A percentile compares a stretch with the other conserved stretches of the same genome.
phyloP scores from a whole-genome alignment of 2,797 vertebrate species.

The Galagoides demidoff region DNA sequence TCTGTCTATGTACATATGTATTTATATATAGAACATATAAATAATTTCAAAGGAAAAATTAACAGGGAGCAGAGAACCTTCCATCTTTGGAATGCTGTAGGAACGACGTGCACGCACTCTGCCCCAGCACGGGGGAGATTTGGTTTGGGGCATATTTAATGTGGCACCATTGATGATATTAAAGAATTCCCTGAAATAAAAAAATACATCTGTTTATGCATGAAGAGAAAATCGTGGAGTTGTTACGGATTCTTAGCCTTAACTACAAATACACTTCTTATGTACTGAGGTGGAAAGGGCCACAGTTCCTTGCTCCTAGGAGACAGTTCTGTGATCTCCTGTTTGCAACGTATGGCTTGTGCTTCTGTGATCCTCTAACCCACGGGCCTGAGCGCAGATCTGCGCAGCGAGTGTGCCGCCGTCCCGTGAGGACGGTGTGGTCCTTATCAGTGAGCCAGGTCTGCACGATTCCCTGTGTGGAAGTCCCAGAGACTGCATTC shows the following conservation, averaged over 20 bases:
- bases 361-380: slow-evolving; percentile 68
- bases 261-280: background rate
- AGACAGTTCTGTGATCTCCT: background rate
- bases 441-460: background rate
- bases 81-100: slow-evolving; percentile 88
- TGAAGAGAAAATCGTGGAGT: slow-evolving; percentile 29
- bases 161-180: slow-evolving; percentile 82
- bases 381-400: slow-evolving; percentile 44
- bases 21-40: slow-evolving; percentile 87
- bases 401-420: slow-evolving; percentile 17
- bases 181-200: slow-evolving; percentile 81
- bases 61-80: slow-evolving; percentile 77
- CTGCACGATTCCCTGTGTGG: slow-evolving; percentile 51
- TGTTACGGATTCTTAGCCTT: slow-evolving; percentile 34
- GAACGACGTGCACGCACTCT: slow-evolving; percentile 57
- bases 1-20: slow-evolving; percentile 78
- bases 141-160: slow-evolving; percentile 73
- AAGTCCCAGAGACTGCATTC: slow-evolving; percentile 48
- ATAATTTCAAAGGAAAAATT: slow-evolving; percentile 82
- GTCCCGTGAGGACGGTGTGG: background rate
- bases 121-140: slow-evolving; percentile 80
- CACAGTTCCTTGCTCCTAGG: background rate
- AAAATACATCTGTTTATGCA: background rate
- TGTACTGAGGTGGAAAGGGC: background rate
- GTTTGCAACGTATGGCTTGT: slow-evolving; percentile 77